Conservation (phyloP, 2,888 invertebrate species). For the Drosophila neutralis region DNA sequence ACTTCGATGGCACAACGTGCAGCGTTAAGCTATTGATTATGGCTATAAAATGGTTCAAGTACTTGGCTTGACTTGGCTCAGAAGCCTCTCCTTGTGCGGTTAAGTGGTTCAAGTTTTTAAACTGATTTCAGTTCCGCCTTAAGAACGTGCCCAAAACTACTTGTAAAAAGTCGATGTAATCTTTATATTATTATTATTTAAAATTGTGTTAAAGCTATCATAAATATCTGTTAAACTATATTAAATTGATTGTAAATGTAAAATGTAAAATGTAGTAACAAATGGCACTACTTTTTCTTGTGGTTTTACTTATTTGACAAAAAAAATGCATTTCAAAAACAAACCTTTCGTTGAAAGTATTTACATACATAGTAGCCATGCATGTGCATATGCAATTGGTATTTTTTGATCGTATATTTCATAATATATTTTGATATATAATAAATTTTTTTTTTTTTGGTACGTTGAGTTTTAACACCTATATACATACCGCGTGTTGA, state of each 20-base stretch:
- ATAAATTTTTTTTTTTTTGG: neutral
- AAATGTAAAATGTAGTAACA: neutral
- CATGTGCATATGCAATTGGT: conserved; percentile 15
- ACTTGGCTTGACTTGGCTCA: conserved; percentile 8
- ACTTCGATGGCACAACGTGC: conserved; percentile 9
- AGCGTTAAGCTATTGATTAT: conserved; percentile 56
- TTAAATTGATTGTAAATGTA: neutral
- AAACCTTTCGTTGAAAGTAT: neutral
- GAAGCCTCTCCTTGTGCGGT: conserved; percentile 9
- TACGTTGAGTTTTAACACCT: conserved; percentile 52
- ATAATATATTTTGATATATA: neutral
- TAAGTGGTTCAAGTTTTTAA: conserved; percentile 16
- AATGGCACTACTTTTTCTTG: neutral
- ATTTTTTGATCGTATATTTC: neutral
- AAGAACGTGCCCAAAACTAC: neutral
- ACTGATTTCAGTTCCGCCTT: neutral
- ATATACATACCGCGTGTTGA: conserved; percentile 44
- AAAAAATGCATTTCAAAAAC: neutral
- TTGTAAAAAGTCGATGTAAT: neutral
- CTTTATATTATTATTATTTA: neutral
- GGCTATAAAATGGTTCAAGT: conserved; percentile 56
- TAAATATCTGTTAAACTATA: neutral
- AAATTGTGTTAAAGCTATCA: neutral
- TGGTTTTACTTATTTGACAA: neutral
- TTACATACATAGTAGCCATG: neutral